Conservation (phyloP, 2,797 vertebrate species). For the Coregonus ussuriensis region DNA sequence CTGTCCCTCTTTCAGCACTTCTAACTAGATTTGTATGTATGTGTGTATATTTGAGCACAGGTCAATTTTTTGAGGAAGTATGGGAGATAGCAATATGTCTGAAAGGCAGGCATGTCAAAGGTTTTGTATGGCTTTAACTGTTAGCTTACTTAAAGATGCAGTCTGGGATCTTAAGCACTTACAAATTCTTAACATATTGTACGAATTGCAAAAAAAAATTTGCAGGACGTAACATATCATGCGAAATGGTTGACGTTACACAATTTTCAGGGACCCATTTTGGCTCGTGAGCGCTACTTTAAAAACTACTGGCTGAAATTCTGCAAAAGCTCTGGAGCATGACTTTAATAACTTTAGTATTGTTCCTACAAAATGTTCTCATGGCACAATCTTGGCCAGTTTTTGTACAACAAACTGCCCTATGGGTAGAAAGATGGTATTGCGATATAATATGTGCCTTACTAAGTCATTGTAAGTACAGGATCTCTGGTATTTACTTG, state of each 20-base stretch:
- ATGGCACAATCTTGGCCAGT: neutral
- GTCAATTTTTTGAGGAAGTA: neutral
- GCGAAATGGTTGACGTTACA: no score
- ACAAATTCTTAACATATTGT: no score
- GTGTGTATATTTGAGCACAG: conserved; percentile 4
- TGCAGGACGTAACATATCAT: no score
- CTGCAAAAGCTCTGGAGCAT: no score
- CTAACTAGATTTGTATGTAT: no score
- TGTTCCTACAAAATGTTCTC: neutral
- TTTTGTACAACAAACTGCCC: conserved; percentile 6
- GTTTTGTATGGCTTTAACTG: neutral
- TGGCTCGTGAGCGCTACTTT: no score
- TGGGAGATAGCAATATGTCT: conserved; percentile 1
- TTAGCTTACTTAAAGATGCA: neutral
- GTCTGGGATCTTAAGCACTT: no score
- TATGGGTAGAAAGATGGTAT: neutral
- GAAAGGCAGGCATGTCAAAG: neutral
- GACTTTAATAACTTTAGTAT: neutral
- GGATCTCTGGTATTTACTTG: neutral
- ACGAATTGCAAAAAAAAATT: no score
- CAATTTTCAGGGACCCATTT: no score
- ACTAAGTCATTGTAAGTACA: neutral
- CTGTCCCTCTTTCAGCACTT: neutral
- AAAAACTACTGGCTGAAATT: no score
- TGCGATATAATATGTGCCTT: conserved; percentile 40